Evolutionary conservation across 2,113 vertebrate species (phyloP).

Genomic region (Tragelaphus imberbis): DNA sequence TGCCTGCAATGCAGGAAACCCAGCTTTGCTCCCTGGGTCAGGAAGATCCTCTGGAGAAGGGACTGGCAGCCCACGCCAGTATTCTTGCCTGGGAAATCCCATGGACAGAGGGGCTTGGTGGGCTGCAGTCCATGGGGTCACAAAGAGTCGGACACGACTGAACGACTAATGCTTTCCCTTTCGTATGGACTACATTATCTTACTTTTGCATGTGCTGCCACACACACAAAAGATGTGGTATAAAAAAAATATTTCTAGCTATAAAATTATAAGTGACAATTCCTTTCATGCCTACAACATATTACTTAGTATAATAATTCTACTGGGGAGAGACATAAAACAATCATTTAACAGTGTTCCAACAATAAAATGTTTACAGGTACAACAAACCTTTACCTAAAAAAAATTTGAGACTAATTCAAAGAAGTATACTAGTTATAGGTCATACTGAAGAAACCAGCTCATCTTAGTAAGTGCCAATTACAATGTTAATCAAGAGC

Average conservation of each 20-base stretch:
- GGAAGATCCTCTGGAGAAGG: neutral
- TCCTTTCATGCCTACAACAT: neutral
- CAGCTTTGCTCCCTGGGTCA: neutral
- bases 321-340: neutral
- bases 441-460: neutral
- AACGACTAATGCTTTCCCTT: neutral
- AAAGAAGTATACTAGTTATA: neutral
- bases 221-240: neutral
- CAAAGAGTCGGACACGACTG: neutral
- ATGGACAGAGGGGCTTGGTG: neutral
- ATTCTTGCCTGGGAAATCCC: neutral
- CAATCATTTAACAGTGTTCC: neutral
- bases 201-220: neutral
- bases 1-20: neutral
- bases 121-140: neutral
- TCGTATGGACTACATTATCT: neutral
- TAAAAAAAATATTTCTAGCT: neutral
- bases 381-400: neutral
- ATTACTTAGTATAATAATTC: conserved; percentile 16
- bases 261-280: conserved; percentile 35
- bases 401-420: neutral
- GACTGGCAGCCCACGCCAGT: neutral
- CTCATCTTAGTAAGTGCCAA: neutral
- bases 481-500: neutral
- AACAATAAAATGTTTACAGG: neutral